phyloP scores from a whole-genome alignment of 2,113 vertebrate genomes.

The Myrmecobius fasciatus region DNA sequence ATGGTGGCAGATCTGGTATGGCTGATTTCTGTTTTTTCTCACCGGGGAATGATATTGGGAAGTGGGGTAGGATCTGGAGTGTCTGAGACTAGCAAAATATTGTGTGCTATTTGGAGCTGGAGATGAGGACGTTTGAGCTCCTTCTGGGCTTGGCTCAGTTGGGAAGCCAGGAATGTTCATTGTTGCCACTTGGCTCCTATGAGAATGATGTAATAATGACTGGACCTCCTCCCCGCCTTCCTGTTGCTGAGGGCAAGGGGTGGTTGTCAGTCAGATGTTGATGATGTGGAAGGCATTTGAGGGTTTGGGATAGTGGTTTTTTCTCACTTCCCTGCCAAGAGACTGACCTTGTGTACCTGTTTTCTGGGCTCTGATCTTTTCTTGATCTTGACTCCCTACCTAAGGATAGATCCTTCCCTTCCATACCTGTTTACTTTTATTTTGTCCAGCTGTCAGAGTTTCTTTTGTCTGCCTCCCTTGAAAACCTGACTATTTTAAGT shows the following conservation, averaged over 20 bases:
- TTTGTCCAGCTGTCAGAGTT: neutral
- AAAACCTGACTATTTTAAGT: neutral
- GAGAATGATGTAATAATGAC: neutral
- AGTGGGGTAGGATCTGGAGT: too few species aligned
- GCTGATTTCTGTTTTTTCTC: rapidly evolving
- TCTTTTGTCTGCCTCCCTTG: neutral
- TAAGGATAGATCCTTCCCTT: neutral
- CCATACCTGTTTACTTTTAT: neutral
- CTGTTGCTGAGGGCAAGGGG: neutral
- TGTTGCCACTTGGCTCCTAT: neutral
- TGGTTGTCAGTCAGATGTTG: neutral
- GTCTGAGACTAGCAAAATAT: neutral
- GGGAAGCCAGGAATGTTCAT: neutral
- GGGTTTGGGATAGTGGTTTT: neutral
- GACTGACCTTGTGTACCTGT: too few species aligned
- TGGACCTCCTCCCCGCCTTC: too few species aligned
- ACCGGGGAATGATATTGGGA: neutral
- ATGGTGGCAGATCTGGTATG: conserved; percentile 97
- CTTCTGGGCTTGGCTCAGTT: neutral
- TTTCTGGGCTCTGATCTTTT: neutral
- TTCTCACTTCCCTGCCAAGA: too few species aligned
- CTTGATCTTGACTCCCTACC: neutral
- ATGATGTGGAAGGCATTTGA: neutral
- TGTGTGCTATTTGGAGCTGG: too few species aligned
- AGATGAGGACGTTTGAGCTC: neutral